phyloP scores from a whole-genome alignment of 2,888 invertebrate species.

The Belgica antarctica region DNA sequence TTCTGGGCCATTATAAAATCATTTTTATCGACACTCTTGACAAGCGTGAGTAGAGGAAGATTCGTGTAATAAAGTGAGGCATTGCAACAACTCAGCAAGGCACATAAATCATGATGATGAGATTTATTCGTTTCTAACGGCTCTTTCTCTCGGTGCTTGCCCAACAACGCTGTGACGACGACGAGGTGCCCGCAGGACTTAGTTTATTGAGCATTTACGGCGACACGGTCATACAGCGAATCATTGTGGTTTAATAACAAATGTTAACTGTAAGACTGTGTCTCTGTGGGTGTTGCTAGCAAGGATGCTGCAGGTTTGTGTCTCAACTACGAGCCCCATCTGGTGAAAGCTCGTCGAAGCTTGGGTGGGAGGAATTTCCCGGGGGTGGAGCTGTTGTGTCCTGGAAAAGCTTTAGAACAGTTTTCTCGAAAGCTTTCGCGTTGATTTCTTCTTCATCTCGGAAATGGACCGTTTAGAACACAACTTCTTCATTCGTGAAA shows the following conservation, averaged over 20 bases:
- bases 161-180: not conserved
- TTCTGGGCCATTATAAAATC: no score
- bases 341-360: not conserved
- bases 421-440: not conserved
- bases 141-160: not conserved
- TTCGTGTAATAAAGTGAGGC: not conserved
- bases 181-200: not conserved
- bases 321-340: not conserved
- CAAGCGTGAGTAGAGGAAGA: not conserved
- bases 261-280: conserved; percentile 59
- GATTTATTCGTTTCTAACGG: not conserved
- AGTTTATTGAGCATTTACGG: conserved; percentile 48
- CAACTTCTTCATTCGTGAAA: not conserved
- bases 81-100: no score
- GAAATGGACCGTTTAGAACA: conserved; percentile 17
- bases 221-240: conserved; percentile 57
- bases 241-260: conserved; percentile 53
- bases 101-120: no score
- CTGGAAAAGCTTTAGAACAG: not conserved
- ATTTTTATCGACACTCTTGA: not conserved
- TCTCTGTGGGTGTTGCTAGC: conserved; percentile 49
- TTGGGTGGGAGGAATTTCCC: not conserved
- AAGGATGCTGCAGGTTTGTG: no score
- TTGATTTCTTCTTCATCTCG: not conserved
- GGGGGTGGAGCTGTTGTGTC: not conserved